Conservation (phyloP, 2,888 invertebrate genomes). For the Endomychus coccineus region DNA sequence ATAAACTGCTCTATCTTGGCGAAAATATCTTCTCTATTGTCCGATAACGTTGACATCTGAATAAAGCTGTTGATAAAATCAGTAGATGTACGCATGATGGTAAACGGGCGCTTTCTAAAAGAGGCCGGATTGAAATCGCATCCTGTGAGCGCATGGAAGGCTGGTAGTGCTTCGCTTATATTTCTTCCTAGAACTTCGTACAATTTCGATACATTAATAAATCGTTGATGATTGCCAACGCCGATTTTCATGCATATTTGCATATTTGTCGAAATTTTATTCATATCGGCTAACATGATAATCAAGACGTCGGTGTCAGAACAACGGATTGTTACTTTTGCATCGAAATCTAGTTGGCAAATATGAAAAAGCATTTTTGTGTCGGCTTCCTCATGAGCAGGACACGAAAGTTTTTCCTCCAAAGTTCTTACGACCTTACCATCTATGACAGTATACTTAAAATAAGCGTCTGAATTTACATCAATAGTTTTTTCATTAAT, state of each 20-base stretch:
- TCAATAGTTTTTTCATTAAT: too few species aligned
- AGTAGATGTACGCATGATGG: too few species aligned
- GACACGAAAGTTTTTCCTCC: not conserved
- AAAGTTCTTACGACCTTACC: not conserved
- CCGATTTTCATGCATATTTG: not conserved
- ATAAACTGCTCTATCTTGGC: too few species aligned
- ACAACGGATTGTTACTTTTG: conserved; percentile 18
- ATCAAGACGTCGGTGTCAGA: conserved; percentile 26
- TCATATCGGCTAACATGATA: conserved; percentile 23
- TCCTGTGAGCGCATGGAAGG: conserved; percentile 30
- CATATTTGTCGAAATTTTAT: conserved; percentile 4
- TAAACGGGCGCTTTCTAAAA: conserved; percentile 22
- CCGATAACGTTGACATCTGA: too few species aligned
- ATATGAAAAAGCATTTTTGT: conserved; percentile 3
- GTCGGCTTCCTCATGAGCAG: conserved; percentile 2
- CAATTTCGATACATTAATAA: conserved; percentile 23
- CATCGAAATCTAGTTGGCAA: conserved; percentile 8
- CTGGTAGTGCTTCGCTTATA: conserved; percentile 26
- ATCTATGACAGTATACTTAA: too few species aligned
- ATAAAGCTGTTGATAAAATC: too few species aligned
- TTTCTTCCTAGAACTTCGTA: conserved; percentile 22
- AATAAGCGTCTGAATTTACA: too few species aligned
- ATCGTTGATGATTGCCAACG: conserved; percentile 4
- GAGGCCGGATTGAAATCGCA: conserved; percentile 28
- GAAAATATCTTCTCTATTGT: too few species aligned